A percentile compares a stretch with the other conserved stretches of the same genome.
Evolutionary conservation across 2,888 invertebrate species (phyloP).

Genomic region (Eupithecia centaureata): DNA sequence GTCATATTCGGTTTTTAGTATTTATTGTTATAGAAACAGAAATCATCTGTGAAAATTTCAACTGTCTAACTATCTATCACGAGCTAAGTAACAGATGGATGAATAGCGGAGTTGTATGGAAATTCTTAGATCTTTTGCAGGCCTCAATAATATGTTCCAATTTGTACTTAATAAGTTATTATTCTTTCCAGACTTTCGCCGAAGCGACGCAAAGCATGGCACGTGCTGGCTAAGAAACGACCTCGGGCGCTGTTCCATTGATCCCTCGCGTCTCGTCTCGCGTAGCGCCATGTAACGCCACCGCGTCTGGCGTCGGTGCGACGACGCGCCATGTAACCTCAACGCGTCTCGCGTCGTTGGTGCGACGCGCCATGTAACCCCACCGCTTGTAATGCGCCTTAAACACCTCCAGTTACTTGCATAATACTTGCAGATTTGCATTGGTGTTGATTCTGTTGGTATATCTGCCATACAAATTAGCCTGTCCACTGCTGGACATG

Average conservation of each 20-base stretch:
- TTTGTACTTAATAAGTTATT: no score
- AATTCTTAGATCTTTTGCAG: no score
- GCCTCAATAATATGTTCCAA: no score
- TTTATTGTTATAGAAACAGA: no score
- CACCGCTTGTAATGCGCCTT: conserved; percentile 66
- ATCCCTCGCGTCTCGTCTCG: conserved; percentile 37
- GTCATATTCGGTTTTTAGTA: no score
- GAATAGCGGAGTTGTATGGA: no score
- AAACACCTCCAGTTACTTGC: conserved; percentile 9
- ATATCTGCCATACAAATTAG: no score
- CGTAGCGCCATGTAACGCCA: conserved; percentile 63
- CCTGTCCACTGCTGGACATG: background rate
- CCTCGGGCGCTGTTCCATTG: conserved; percentile 75
- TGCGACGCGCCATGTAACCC: conserved; percentile 58
- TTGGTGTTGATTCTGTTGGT: background rate
- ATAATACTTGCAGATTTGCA: background rate
- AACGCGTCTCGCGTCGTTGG: no score
- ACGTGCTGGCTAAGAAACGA: conserved; percentile 73
- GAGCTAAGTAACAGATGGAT: no score
- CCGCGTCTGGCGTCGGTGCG: no score
- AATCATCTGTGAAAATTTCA: no score
- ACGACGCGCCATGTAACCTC: conserved; percentile 62
- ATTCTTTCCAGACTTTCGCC: conserved; percentile 69
- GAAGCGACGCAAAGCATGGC: conserved; percentile 77
- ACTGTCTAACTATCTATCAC: no score